These are phyloP conservation scores for Picathartes gymnocephalus DNA, from an alignment of 2,113 vertebrate genomes.

Conservation along the genomic window DNA sequence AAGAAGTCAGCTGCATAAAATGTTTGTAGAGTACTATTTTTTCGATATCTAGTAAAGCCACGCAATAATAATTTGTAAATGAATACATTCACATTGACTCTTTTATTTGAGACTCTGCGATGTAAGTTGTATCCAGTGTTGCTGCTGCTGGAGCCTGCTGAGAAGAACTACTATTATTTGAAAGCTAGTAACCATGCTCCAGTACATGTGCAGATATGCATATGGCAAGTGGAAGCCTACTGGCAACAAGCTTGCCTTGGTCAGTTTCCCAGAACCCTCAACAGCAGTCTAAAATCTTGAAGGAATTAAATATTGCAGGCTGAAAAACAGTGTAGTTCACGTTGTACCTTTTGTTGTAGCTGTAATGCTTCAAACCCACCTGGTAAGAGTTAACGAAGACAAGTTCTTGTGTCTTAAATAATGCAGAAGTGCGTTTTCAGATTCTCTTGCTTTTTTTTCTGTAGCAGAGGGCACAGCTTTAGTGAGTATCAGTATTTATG, in stretches of 20 bases:
- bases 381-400: background rate
- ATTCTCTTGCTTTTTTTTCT: background rate
- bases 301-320: background rate
- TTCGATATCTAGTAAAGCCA: background rate
- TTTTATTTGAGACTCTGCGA: background rate
- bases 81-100: background rate
- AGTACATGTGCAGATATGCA: background rate
- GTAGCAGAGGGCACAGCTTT: background rate
- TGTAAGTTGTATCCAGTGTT: background rate
- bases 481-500: fast-evolving
- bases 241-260: background rate
- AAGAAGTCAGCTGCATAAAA: background rate
- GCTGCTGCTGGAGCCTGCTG: background rate
- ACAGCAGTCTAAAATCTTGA: background rate
- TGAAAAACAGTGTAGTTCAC: background rate
- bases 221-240: background rate
- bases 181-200: background rate
- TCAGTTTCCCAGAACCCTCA: background rate
- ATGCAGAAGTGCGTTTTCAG: background rate
- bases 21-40: background rate
- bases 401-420: background rate
- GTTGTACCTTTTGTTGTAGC: background rate
- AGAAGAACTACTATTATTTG: background rate
- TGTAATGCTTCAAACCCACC: background rate
- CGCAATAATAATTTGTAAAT: background rate